Evolutionary conservation across 1,140 invertebrate genomes (phyloP), one percentile per base, ranked within the genome.

Genomic region (Bombus pyrosoma): DNA sequence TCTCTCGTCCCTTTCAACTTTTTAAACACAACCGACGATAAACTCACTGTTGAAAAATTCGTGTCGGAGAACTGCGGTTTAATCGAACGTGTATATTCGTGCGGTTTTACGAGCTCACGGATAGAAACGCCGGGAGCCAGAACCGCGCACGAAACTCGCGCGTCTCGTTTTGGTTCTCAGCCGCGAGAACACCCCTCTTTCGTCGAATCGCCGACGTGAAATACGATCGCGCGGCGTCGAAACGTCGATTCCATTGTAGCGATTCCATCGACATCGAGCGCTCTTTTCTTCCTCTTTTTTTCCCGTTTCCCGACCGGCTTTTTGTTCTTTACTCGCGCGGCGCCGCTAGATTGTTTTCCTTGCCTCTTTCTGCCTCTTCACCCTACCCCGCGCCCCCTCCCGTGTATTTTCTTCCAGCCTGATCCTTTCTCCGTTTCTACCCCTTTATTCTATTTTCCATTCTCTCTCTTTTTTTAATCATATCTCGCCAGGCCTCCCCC

Each of bases 171-270:
- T 13, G 34, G 2, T 32, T n/a, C 34, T 9, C 37, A 53, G 28
- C 37, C 80, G n/a, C 72, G 79, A 77, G 62, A 57, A 72, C 76
- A 66, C 37, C 64, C 64, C 28, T 68, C 47, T 66, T 53, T 57
- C 78, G 78, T 69, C 64, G 78, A 66, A 37, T 39, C 43, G 25
- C 37, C 47, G 68, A 87, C 74, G 75, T 80, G 72, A 81, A 81
- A 85, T 81, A 75, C 86, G 83, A 87, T 73, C 76, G 71, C 43
- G 41, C 69, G 47, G 71, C 59, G 85, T 76, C 71, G 77, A 85
- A 59, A 66, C 83, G 81, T 81, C 77, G 71, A 87, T 87, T 83
- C 85, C 83, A 71, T 84, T 89, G 81, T 83, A 59, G 79, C 79
- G 75, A 84, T 89, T 78, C 53, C 75, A 66, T 66, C 84, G 77